A percentile compares a stretch with the other conserved stretches of the same genome.
Evolutionary conservation across 2,888 invertebrate species (phyloP).

Genomic region (Charanyca ferruginea): DNA sequence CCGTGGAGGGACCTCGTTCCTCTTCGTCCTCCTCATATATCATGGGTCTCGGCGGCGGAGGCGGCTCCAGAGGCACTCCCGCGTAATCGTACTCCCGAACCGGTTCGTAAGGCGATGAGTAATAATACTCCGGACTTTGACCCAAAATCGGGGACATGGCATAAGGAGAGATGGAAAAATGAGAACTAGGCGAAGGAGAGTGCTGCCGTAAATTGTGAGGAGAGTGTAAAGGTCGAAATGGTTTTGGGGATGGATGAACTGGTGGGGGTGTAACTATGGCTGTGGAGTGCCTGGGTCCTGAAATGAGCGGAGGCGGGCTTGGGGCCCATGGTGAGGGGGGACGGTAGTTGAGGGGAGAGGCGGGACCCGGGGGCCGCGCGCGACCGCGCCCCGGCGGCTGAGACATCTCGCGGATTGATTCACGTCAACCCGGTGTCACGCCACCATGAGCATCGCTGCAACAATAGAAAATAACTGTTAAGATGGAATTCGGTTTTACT

Average conservation of each 20-base stretch:
- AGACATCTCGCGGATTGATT: constrained; percentile 89
- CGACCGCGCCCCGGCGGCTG: constrained; percentile 90
- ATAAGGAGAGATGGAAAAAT: constrained; percentile 89
- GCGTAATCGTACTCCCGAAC: constrained; percentile 93
- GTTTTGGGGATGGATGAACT: constrained; percentile 91
- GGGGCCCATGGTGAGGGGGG: constrained; percentile 95
- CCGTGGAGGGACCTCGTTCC: constrained; percentile 96
- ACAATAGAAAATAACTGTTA: constrained; percentile 72
- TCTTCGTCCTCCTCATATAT: constrained; percentile 92
- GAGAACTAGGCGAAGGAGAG: constrained; percentile 88
- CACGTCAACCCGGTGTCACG: constrained; percentile 90
- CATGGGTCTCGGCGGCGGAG: constrained; percentile 93
- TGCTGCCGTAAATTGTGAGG: constrained; percentile 86
- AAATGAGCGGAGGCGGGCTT: constrained; percentile 94
- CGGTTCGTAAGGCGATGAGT: constrained; percentile 91
- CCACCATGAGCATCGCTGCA: constrained; percentile 89
- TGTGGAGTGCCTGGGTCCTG: constrained; percentile 91
- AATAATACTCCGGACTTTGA: constrained; percentile 91
- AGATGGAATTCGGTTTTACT: background rate
- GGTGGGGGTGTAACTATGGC: constrained; percentile 91
- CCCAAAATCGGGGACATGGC: constrained; percentile 91
- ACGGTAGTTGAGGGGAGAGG: constrained; percentile 93
- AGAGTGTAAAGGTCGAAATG: constrained; percentile 87
- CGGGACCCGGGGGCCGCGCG: constrained; percentile 85
- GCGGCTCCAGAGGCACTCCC: constrained; percentile 95